Base-by-base conservation (phyloP, 2,888 invertebrate species). In the Drosophila picticornis region DNA sequence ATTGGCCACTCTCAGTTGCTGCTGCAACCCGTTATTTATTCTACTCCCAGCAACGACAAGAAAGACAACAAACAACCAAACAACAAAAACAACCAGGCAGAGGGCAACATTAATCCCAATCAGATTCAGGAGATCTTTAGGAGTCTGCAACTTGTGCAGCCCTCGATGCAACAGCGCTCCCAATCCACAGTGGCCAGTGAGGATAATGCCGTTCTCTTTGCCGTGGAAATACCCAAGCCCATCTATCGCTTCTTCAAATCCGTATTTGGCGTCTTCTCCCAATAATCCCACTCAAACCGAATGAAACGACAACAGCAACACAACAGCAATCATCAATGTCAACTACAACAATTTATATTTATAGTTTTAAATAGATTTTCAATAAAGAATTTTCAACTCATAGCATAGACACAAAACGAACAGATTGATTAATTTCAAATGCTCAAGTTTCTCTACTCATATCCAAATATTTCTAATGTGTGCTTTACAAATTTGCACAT, bases 191-290 rank as follows among this genome's bases (percentile, higher is more conserved):
- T 22, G 4, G 27, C 10, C 6, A 60, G 50, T 22, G 81, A 86
- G 40, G 87, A 88, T 16, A 74, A 70, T 38, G 59, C 72, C 5
- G 84, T 85, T 2, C 66, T 85, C 25, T 85, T 85, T 25, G 85
- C 85, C 32, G 81, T 85, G 25, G 85, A 85, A 52, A 85, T 85
- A 53, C 85, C 89, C 1, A 88, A 86, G 16, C 82, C 89, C 31
- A 85, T 88, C 51, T 85, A 88, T 52, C 81, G 84, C 29, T 85
- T 85, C 72, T 85, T 85, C 43, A 85, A 86, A 51, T 83, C 82
- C 11, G 68, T 85, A 50, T 67, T 84, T 38, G 84, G 89, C 2
- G 85, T 80, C 34, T 86, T 88, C 52, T 72, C 87, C 5, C 56
- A 81, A 46, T 88, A 31, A 13, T 29, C 19, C 6, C 9, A n/a